Base-by-base conservation (phyloP, 2,888 invertebrate genomes). In the Napeogenes sylphis region DNA sequence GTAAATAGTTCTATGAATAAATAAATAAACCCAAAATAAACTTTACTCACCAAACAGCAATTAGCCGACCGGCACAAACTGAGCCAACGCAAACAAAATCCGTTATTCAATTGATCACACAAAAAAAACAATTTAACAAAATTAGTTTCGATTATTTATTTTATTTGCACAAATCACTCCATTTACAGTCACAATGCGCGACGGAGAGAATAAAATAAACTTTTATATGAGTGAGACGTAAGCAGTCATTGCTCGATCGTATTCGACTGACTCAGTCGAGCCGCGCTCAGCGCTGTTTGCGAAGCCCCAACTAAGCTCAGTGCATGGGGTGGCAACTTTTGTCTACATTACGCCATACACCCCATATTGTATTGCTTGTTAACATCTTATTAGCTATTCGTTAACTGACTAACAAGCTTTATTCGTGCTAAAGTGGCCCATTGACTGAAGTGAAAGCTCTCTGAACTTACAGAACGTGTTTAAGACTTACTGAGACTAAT, bases 21-120 rank as follows among this genome's bases (percentile, higher is more conserved):
- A 59, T 53, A 59, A 47, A 5, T 54, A 54, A 10, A 33, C 65
- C 70, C 71, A 77, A 77, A 80, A 80, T 75, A 80, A 83, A 77
- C 74, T 74, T 79, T 72, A 75, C 87, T 83, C 83, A 87, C 87
- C 87, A 83, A 82, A 83, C 82, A 82, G 80, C 83, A 84, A 84
- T 85, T 84, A 85, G 79, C 77, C 77, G 72, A 76, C 82, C 84
- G 83, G 83, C 79, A 76, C 68, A 74, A 67, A 58, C 64, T 56
- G 59, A 66, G 63, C 61, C 63, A 66, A 56, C 64, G 45, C 63
- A 65, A 68, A 63, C 65, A 55, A 57, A 30, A 54, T 30, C 55
- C 62, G 32, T 65, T 54, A 51, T 51, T 12, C 51, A 51, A 30
- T 51, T 42, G 21, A 30, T 51, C 51, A 30, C 30, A 30, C 5